Conservation (phyloP, 2,797 vertebrate genomes). For the Vespertilio murinus region DNA sequence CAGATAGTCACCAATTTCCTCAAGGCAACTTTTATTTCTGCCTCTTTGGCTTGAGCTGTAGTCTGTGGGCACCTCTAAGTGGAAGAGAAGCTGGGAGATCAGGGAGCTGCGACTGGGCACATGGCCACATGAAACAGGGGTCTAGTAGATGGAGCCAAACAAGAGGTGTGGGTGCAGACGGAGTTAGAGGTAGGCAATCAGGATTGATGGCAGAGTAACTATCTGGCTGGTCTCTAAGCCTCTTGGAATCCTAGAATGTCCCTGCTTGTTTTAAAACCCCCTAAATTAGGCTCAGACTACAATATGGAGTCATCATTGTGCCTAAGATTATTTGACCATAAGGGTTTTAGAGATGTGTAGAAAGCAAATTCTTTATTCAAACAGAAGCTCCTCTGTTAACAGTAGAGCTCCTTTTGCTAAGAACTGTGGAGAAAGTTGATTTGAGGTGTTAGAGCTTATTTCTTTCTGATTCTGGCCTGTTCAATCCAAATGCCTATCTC, state of each 20-base stretch:
- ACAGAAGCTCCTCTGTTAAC: not conserved
- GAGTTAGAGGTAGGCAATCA: not conserved
- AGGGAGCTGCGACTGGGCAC: not conserved
- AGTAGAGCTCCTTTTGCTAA: not conserved
- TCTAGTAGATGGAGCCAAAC: not conserved
- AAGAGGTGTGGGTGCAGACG: accelerated
- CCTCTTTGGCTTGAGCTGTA: not conserved
- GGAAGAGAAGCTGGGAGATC: not conserved
- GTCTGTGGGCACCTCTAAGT: not conserved
- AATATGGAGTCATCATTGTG: not conserved
- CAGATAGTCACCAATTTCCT: not conserved
- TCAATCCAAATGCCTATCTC: not conserved
- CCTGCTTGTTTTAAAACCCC: not conserved
- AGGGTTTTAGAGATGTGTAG: not conserved
- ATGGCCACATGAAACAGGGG: too few relatives aligned
- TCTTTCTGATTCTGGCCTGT: not conserved
- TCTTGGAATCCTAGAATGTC: not conserved
- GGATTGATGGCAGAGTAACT: not conserved
- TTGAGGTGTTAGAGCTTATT: not conserved
- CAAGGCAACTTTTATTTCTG: not conserved
- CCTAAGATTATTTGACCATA: not conserved
- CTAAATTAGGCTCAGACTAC: not conserved
- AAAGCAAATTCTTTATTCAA: not conserved
- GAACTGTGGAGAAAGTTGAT: not conserved
- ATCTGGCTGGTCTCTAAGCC: not conserved